A percentile compares a stretch with the other conserved stretches of the same genome.
phyloP scores from a whole-genome alignment of 2,113 vertebrate genomes.

The Chiloscyllium plagiosum region DNA sequence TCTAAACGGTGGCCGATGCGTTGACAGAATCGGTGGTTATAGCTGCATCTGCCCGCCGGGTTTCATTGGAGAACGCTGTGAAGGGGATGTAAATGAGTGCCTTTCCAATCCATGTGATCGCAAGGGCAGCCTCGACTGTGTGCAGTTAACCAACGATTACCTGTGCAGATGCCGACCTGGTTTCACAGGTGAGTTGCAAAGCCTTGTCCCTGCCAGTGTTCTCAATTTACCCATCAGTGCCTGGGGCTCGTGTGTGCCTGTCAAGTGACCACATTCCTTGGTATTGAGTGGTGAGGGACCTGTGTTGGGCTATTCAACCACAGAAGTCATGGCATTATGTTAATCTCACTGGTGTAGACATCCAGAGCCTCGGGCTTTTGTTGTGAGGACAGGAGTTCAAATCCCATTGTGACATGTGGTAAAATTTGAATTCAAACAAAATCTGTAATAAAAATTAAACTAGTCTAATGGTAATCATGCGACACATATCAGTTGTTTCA shows the following conservation, averaged over 20 bases:
- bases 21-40: conserved; percentile 77
- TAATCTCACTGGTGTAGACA: too few relatives aligned
- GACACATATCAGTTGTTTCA: too few relatives aligned
- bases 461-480: too few relatives aligned
- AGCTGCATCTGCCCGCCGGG: conserved; percentile 74
- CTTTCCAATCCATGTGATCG: conserved; percentile 73
- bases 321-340: neutral
- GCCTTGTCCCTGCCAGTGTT: neutral
- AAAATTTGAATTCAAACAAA: too few relatives aligned
- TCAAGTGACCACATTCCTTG: neutral
- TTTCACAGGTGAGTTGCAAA: conserved; percentile 69
- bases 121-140: conserved; percentile 77
- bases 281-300: neutral
- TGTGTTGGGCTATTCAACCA: neutral
- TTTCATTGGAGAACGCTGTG: conserved; percentile 79
- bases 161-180: conserved; percentile 74
- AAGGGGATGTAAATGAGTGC: conserved; percentile 89
- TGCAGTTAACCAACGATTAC: conserved; percentile 78
- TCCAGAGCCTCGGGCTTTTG: too few relatives aligned
- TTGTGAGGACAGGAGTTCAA: too few relatives aligned
- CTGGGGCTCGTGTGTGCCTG: neutral
- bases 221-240: neutral
- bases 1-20: conserved; percentile 77
- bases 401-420: too few relatives aligned
- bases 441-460: too few relatives aligned